Percentiles rank a stretch among this genome's conserved stretches.
Evolutionary conservation across 2,797 vertebrate genomes (phyloP).

Genomic region (Ptychobarbus kaznakovi): DNA sequence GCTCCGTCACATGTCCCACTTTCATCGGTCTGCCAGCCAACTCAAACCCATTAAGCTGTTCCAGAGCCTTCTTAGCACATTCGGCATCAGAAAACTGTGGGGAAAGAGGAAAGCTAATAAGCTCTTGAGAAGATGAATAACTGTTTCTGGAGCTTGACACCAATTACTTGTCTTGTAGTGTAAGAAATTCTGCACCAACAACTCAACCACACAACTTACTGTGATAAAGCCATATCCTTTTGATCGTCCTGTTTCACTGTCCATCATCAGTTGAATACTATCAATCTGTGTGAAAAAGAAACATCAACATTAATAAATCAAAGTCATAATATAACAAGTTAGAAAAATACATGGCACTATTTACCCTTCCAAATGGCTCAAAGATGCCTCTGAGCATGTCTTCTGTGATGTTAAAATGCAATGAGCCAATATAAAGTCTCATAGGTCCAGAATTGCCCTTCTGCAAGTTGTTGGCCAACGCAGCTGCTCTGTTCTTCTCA

Average conservation of each 20-base stretch:
- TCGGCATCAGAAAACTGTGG: constrained; percentile 91
- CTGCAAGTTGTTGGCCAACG: constrained; percentile 93
- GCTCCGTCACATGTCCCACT: constrained; percentile 95
- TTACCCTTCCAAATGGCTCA: constrained; percentile 94
- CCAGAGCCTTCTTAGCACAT: constrained; percentile 96
- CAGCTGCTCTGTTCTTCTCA: constrained; percentile 95
- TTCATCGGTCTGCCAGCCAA: constrained; percentile 97
- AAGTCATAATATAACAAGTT: neutral
- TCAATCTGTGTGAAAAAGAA: constrained; percentile 82
- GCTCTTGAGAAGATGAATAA: neutral
- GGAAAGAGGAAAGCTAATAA: neutral
- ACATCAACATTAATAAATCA: neutral
- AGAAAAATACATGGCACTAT: neutral
- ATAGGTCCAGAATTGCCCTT: constrained; percentile 93
- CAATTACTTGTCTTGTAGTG: neutral
- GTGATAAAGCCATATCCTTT: constrained; percentile 99
- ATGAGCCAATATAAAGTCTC: constrained; percentile 93
- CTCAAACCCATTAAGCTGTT: constrained; percentile 96
- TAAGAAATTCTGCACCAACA: neutral
- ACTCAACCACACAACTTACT: constrained; percentile 73
- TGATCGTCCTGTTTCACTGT: constrained; percentile 92
- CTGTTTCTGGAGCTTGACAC: neutral
- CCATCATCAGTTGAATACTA: constrained; percentile 98
- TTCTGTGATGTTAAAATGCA: constrained; percentile 98
- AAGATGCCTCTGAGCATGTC: constrained; percentile 98